Percentiles rank a stretch among this genome's conserved stretches.
These are phyloP conservation scores for Mormyrus proboscirostris DNA, from an alignment of 2,797 vertebrate genomes.

Conservation along the genomic window DNA sequence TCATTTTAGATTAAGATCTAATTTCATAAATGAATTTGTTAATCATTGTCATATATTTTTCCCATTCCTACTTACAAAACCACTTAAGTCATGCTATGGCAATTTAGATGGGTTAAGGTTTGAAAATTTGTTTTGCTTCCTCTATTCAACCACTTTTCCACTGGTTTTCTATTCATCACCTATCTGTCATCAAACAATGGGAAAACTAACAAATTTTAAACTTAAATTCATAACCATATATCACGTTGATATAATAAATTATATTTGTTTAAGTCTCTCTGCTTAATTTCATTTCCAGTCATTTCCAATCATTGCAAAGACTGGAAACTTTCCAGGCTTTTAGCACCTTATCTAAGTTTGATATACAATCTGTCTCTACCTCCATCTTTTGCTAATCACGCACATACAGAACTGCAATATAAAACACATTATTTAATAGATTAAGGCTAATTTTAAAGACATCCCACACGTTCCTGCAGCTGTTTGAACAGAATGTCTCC, in stretches of 20 bases:
- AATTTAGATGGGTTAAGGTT: not conserved
- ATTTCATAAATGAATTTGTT: not conserved
- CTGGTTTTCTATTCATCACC: not conserved
- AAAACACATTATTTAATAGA: conserved; percentile 17
- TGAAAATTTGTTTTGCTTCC: not conserved
- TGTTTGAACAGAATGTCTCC: conserved; percentile 18
- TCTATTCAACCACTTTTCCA: not conserved
- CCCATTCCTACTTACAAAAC: not conserved
- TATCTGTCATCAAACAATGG: not conserved
- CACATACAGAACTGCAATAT: not conserved
- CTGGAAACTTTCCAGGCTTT: not conserved
- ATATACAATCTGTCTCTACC: not conserved
- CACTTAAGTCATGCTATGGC: not conserved
- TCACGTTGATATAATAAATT: not conserved
- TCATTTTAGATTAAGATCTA: not conserved
- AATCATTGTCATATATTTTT: not conserved
- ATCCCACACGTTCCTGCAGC: conserved; percentile 20
- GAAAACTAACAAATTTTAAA: not conserved
- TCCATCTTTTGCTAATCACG: not conserved
- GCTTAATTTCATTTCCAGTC: not conserved
- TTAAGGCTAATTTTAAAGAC: conserved; percentile 23
- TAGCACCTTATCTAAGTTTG: not conserved
- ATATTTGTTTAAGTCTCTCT: not conserved
- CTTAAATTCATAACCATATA: not conserved
- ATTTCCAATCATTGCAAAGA: not conserved